These are phyloP conservation scores for Axinella damicornis DNA, from an alignment of 37 sponge, comb jelly and placozoan species.

Conservation along the genomic window DNA sequence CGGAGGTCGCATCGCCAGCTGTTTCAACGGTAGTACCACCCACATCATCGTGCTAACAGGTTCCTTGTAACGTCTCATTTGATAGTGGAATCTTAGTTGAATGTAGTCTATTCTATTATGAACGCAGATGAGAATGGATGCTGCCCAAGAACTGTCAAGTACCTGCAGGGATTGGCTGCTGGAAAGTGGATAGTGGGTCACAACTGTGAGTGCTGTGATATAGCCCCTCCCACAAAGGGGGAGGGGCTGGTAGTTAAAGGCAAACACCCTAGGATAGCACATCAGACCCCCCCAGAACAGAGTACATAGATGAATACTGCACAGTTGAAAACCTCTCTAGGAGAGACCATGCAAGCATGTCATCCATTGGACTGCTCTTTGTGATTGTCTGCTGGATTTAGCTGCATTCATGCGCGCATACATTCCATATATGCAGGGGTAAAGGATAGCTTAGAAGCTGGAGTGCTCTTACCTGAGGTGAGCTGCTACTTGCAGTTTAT, in stretches of 20 bases:
- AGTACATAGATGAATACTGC: too few relatives aligned
- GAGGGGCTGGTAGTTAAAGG: too few relatives aligned
- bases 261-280: too few relatives aligned
- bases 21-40: constrained; percentile 28
- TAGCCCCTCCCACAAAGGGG: too few relatives aligned
- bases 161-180: constrained; percentile 46
- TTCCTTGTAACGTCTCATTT: not conserved
- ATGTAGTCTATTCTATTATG: not conserved
- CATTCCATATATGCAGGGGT: not conserved
- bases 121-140: constrained; percentile 35
- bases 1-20: constrained; percentile 29
- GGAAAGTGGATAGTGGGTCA: constrained; percentile 36
- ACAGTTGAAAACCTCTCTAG: too few relatives aligned
- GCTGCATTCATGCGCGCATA: too few relatives aligned
- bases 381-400: too few relatives aligned
- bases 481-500: not conserved
- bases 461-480: not conserved
- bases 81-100: not conserved
- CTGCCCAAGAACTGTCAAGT: constrained; percentile 54
- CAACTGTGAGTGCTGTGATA: constrained; percentile 6
- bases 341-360: too few relatives aligned
- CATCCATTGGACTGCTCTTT: too few relatives aligned
- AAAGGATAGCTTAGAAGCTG: not conserved
- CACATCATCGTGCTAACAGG: constrained; percentile 4
- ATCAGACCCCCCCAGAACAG: too few relatives aligned